Conservation (phyloP, 1,140 invertebrate genomes). For the Latrodectus geometricus region DNA sequence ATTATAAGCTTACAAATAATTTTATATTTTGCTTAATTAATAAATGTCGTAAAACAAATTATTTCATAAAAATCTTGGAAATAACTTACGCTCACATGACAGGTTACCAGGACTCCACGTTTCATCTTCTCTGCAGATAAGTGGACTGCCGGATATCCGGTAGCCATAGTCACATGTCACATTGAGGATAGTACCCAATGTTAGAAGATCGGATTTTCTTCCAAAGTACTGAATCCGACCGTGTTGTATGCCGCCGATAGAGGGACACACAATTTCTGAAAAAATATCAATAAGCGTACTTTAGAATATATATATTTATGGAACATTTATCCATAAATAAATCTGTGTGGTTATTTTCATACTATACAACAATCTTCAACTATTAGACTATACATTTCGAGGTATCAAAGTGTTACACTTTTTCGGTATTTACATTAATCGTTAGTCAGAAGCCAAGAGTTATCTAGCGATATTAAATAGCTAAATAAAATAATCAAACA, state of each 20-base stretch:
- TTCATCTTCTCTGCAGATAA: conserved; percentile 33
- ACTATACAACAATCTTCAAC: too few species aligned
- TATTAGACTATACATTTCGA: too few species aligned
- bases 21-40: too few species aligned
- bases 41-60: too few species aligned
- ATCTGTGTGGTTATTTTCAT: too few species aligned
- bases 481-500: too few species aligned
- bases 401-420: too few species aligned
- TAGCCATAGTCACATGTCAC: conserved; percentile 49
- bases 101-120: conserved; percentile 48
- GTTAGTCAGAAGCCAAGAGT: too few species aligned
- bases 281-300: conserved; percentile 16
- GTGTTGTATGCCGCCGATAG: conserved; percentile 9
- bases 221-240: conserved; percentile 23
- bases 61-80: not conserved
- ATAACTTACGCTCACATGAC: conserved; percentile 58
- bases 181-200: conserved; percentile 24
- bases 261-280: conserved; percentile 45
- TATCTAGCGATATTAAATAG: too few species aligned
- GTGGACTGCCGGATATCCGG: not conserved
- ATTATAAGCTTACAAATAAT: too few species aligned
- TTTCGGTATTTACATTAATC: too few species aligned
- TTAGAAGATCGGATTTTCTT: not conserved
- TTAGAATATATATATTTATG: conserved; percentile 26
- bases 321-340: too few species aligned